Conservation (phyloP, 2,888 invertebrate genomes). For the Syrphus vitripennis region DNA sequence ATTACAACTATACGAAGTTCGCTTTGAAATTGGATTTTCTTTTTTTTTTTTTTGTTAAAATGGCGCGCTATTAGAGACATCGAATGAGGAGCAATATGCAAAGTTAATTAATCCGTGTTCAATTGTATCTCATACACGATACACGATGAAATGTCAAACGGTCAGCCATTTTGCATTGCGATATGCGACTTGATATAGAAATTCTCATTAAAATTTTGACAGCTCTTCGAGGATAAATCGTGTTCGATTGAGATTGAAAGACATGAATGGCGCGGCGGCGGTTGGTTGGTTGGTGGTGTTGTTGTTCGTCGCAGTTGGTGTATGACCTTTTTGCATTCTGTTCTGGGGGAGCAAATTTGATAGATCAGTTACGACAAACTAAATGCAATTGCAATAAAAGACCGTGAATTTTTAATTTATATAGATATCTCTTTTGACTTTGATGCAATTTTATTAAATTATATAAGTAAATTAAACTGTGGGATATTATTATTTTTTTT, state of each 20-base stretch:
- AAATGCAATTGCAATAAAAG: neutral
- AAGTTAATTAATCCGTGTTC: conserved; percentile 61
- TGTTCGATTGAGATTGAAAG: conserved; percentile 56
- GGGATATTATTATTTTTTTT: neutral
- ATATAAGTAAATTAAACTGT: neutral
- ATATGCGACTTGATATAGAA: conserved; percentile 5
- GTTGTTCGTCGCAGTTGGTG: neutral
- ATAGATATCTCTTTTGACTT: neutral
- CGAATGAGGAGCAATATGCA: conserved; percentile 64
- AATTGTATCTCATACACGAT: conserved; percentile 14
- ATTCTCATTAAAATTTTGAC: conserved; percentile 70
- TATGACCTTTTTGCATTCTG: conserved; percentile 50
- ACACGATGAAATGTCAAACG: conserved; percentile 65
- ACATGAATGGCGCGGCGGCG: conserved; percentile 23
- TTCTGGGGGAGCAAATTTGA: conserved; percentile 15
- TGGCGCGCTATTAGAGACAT: conserved; percentile 18
- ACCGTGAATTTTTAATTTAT: conserved; percentile 20
- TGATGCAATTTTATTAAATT: neutral
- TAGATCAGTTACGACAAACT: conserved; percentile 33
- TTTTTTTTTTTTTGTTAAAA: too few relatives aligned
- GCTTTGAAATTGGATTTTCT: conserved; percentile 56
- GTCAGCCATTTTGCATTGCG: conserved; percentile 26
- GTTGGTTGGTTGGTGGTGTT: neutral
- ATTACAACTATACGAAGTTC: neutral
- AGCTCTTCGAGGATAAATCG: conserved; percentile 68